Base-by-base conservation (phyloP, 2,113 vertebrate genomes). In the Rhynchomys soricoides region DNA sequence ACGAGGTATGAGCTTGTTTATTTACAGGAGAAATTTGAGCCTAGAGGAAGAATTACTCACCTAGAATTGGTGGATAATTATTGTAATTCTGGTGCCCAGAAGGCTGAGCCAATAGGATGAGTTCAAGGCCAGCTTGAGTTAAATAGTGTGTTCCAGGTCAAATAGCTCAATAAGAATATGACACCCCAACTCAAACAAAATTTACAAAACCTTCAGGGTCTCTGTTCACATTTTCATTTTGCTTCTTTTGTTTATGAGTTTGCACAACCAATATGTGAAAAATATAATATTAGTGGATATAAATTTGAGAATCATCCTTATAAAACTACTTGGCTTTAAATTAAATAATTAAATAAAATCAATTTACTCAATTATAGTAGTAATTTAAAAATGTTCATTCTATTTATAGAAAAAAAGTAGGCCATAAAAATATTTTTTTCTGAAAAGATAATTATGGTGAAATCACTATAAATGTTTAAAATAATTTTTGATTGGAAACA, bases 401-500 rank as follows among this genome's bases (percentile, higher is more conserved):
- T 88, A 66, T 26, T 81, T 96, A 48, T n/a, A 37, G 3, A 77
- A 78, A 91, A 91, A 11, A 71, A 24, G 22, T 70, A 16, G 2
- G 2, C 3, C 2, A 86, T 86, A 9, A 64, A 86, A 91, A 52
- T 82, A 78, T 81, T 89, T 92, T 29, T 71, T 95, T 15, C 24
- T 95, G 71, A 66, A 74, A 55, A 86, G 5, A n/a, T 50, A 45
- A n/a, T 55, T 92, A 66, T 77, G 89, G 75, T 57, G 19, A 12
- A 93, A 96, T 50, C 90, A 90, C 52, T 22, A 85, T 70, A 93
- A 97, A 97, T 93, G 57, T 73, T 79, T 95, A n/a, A 91, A 97
- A 94, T 96, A 82, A 95, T 89, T 4, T 75, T 43, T 26, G n/a
- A 70, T 83, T 52, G 34, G 7, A 29, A 86, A 91, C 9, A 55